phyloP scores from a whole-genome alignment of 2,888 invertebrate genomes.

The Automeris io region DNA sequence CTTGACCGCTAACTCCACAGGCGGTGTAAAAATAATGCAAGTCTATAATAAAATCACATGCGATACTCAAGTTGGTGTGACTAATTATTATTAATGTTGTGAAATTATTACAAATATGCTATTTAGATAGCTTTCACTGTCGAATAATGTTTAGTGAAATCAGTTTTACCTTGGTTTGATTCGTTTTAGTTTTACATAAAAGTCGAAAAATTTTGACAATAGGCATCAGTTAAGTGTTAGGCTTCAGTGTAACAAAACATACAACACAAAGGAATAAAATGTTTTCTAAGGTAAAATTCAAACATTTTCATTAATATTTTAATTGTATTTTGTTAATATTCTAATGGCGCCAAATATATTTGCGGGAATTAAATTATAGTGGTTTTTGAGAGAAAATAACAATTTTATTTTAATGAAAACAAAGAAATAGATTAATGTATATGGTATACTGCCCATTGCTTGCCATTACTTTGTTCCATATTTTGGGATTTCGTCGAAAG shows the following conservation, averaged over 20 bases:
- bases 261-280: background rate
- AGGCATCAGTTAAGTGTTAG: constrained; percentile 2
- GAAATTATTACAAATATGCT: background rate
- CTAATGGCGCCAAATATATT: no score
- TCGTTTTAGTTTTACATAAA: constrained; percentile 4
- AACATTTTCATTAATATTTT: background rate
- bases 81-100: background rate
- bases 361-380: no score
- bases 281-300: background rate
- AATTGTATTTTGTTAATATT: no score
- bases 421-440: no score
- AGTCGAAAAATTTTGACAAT: background rate
- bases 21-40: background rate
- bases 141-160: constrained; percentile 6
- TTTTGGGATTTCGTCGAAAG: no score
- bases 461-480: no score
- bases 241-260: background rate
- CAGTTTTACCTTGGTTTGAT: constrained; percentile 31
- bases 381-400: no score
- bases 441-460: no score
- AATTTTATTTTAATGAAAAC: no score
- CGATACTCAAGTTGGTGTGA: background rate
- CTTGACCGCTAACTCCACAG: no score
- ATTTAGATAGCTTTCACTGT: constrained; percentile 1
- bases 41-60: background rate